Percentiles rank a stretch among this genome's conserved stretches.
These are phyloP conservation scores for Andrena minutula DNA, from an alignment of 2,888 invertebrate species.

Conservation along the genomic window DNA sequence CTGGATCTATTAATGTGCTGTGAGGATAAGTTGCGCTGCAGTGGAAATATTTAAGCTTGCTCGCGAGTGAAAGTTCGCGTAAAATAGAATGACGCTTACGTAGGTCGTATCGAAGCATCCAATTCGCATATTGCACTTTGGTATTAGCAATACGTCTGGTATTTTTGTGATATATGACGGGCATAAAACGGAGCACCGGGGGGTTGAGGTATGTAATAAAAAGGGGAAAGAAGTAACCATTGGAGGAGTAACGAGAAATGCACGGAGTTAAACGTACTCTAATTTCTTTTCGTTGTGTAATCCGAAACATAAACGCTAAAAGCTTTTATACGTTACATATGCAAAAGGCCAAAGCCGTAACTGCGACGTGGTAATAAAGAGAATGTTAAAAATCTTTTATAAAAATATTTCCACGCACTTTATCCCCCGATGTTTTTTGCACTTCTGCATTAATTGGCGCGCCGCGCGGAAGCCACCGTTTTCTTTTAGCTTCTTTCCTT, in stretches of 20 bases:
- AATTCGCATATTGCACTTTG: constrained; percentile 39
- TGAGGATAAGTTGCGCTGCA: too few species aligned
- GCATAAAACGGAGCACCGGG: constrained; percentile 31
- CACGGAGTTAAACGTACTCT: neutral
- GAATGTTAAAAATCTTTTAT: constrained; percentile 26
- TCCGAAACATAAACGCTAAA: constrained; percentile 38
- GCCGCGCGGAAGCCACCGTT: neutral
- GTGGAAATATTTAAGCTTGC: constrained; percentile 40
- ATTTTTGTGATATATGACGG: constrained; percentile 15
- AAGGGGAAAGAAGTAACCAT: neutral
- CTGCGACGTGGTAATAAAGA: constrained; percentile 17
- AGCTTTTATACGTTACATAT: constrained; percentile 19
- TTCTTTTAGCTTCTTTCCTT: neutral
- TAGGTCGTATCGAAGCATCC: constrained; percentile 3
- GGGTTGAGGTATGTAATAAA: constrained; percentile 19
- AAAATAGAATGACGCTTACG: constrained; percentile 34
- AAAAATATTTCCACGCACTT: constrained; percentile 25
- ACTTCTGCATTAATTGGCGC: constrained; percentile 27
- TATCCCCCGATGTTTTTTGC: constrained; percentile 18
- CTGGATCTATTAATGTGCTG: too few species aligned
- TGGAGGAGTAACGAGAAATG: neutral
- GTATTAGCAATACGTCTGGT: neutral
- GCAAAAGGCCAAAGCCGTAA: neutral
- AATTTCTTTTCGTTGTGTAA: constrained; percentile 2
- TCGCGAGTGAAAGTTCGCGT: constrained; percentile 13